These are phyloP conservation scores for Trisateles emortualis DNA, from an alignment of 2,888 invertebrate species.

Conservation along the genomic window DNA sequence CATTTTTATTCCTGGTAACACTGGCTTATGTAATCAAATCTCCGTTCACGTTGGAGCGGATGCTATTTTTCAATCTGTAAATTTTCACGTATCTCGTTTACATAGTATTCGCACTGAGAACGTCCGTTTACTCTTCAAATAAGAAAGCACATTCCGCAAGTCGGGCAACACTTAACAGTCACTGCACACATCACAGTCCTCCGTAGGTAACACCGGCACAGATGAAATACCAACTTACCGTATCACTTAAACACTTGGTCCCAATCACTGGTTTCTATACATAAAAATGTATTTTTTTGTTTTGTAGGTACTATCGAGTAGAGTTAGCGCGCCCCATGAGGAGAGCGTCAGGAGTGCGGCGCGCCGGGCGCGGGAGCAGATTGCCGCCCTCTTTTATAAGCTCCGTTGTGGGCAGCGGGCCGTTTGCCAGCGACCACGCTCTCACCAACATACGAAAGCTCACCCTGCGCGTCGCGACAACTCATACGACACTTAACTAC, in stretches of 20 bases:
- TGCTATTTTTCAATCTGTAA: slow-evolving; percentile 46
- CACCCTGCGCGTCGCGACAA: slow-evolving; percentile 14
- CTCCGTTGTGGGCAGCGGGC: slow-evolving; percentile 78
- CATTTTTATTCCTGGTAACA: slow-evolving; percentile 70
- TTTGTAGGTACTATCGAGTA: slow-evolving; percentile 76
- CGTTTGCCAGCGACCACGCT: slow-evolving; percentile 67
- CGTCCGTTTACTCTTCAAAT: slow-evolving; percentile 62
- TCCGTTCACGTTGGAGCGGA: slow-evolving; percentile 43
- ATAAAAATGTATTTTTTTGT: slow-evolving; percentile 69
- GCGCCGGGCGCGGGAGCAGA: slow-evolving; percentile 81
- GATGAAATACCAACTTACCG: slow-evolving; percentile 76
- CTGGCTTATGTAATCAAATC: slow-evolving; percentile 61
- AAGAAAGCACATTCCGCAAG: slow-evolving; percentile 57
- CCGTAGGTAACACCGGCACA: slow-evolving; percentile 69
- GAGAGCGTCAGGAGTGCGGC: slow-evolving; percentile 78
- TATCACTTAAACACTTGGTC: slow-evolving; percentile 86
- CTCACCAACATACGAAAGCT: slow-evolving; percentile 48
- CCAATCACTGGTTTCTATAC: slow-evolving; percentile 74
- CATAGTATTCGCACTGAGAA: slow-evolving; percentile 49
- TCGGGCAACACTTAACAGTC: slow-evolving; percentile 77
- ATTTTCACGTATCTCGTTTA: slow-evolving; percentile 46
- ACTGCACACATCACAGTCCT: slow-evolving; percentile 81
- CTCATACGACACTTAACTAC: slow-evolving; percentile 38
- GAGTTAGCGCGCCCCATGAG: slow-evolving; percentile 85
- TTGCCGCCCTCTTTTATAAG: slow-evolving; percentile 83